Percentiles rank a stretch among this genome's conserved stretches.
phyloP scores from a whole-genome alignment of 2,888 invertebrate species.

The Bibio marci region DNA sequence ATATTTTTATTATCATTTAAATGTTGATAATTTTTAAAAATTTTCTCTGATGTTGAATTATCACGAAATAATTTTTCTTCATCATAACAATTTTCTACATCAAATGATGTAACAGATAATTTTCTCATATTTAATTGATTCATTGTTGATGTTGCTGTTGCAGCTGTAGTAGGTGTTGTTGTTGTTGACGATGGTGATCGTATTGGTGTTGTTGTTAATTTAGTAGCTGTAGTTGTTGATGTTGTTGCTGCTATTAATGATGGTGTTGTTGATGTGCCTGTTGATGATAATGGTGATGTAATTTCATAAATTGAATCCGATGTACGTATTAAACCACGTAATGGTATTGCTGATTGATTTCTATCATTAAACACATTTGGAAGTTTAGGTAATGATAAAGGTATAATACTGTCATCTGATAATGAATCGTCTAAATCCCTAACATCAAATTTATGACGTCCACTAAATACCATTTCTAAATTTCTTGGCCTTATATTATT shows the following conservation, averaged over 20 bases:
- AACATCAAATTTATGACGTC: conserved; percentile 58
- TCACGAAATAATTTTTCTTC: conserved; percentile 53
- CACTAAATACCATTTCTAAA: conserved; percentile 55
- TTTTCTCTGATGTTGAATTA: conserved; percentile 35
- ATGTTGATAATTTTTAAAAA: conserved; percentile 14
- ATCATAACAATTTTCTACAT: conserved; percentile 41
- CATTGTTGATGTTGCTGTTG: background rate
- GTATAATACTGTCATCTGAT: conserved; percentile 27
- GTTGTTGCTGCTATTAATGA: background rate
- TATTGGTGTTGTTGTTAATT: background rate
- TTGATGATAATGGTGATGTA: too few species aligned
- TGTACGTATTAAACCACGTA: conserved; percentile 25
- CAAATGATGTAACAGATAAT: conserved; percentile 9
- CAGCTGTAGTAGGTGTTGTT: background rate
- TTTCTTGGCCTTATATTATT: conserved; percentile 40
- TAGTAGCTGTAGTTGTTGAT: background rate
- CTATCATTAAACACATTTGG: conserved; percentile 18
- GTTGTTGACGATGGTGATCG: background rate
- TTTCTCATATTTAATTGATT: background rate
- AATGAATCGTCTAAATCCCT: conserved; percentile 38
- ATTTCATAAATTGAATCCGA: too few species aligned
- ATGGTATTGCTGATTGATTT: conserved; percentile 19
- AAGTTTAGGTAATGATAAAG: conserved; percentile 25
- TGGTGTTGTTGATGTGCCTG: background rate
- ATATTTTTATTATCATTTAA: background rate